A percentile compares a stretch with the other conserved stretches of the same genome.
phyloP scores from a whole-genome alignment of 2,113 vertebrate genomes.

The Mesoclemmys tuberculata region DNA sequence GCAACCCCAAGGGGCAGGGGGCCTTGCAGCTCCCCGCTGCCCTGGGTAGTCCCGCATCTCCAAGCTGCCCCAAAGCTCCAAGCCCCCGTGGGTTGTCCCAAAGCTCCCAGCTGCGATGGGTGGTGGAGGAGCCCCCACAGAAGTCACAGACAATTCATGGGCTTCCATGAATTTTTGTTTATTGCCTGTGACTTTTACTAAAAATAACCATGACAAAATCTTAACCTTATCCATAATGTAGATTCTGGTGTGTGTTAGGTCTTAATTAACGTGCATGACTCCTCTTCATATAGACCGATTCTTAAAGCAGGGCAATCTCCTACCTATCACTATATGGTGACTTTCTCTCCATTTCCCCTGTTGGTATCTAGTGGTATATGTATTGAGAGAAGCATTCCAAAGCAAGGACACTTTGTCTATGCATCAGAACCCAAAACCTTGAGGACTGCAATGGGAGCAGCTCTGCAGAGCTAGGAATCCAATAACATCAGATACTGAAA shows the following conservation, averaged over 20 bases:
- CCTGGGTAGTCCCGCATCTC: no score
- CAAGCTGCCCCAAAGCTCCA: no score
- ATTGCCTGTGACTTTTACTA: no score
- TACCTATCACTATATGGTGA: background rate
- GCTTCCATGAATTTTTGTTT: no score
- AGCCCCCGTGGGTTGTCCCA: no score
- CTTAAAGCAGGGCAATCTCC: no score
- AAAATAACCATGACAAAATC: no score
- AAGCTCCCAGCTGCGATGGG: no score
- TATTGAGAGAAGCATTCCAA: background rate
- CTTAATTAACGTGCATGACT: background rate
- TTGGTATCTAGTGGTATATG: background rate
- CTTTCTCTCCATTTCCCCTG: background rate
- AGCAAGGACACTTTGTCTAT: background rate
- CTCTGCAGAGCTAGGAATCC: background rate
- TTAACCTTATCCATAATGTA: background rate
- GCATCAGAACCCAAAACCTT: background rate
- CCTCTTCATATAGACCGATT: background rate
- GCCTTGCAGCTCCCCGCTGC: no score
- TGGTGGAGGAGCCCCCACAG: no score
- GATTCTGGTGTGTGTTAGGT: background rate
- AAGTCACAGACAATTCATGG: no score
- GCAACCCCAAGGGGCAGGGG: no score
- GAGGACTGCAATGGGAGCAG: background rate
- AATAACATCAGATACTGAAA: background rate